Percentiles rank a stretch among this genome's conserved stretches.
Conservation (phyloP, 2,797 vertebrate genomes). For the Amphiprion clarkii region DNA sequence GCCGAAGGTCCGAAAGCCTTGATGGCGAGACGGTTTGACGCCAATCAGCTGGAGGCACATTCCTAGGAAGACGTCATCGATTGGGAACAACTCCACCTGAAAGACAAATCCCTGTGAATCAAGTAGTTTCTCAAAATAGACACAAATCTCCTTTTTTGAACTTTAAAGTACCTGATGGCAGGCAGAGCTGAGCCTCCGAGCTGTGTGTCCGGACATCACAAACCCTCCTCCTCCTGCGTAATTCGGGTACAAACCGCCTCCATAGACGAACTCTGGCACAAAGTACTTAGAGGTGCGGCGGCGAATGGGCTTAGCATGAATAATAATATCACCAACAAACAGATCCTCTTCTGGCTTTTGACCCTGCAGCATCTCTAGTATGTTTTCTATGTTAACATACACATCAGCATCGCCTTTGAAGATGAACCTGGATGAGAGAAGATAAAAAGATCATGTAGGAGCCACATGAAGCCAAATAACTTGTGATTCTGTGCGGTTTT, state of each 20-base stretch:
- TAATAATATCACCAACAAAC: constrained; percentile 95
- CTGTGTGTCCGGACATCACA: constrained; percentile 91
- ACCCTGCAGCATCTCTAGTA: constrained; percentile 90
- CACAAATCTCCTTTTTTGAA: not conserved
- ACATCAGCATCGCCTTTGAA: constrained; percentile 97
- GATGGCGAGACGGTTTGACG: constrained; percentile 89
- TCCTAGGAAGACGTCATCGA: constrained; percentile 97
- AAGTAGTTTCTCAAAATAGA: not conserved
- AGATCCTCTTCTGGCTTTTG: constrained; percentile 84
- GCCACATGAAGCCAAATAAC: not conserved
- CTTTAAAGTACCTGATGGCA: constrained; percentile 84
- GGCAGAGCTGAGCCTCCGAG: constrained; percentile 88
- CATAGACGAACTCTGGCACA: constrained; percentile 93
- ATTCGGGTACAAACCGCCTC: constrained; percentile 90
- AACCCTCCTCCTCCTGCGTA: constrained; percentile 97
- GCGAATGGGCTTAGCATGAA: constrained; percentile 93
- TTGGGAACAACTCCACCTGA: constrained; percentile 95
- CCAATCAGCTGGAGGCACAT: constrained; percentile 95
- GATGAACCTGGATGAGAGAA: constrained; percentile 84
- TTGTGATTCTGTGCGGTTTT: not conserved
- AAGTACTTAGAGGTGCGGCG: constrained; percentile 92
- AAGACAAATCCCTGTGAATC: not conserved
- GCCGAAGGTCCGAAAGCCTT: constrained; percentile 96
- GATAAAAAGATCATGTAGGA: not conserved
- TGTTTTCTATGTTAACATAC: constrained; percentile 95